Evolutionary conservation across 2,797 vertebrate species (phyloP).

Genomic region (Macroramphosus scolopax): DNA sequence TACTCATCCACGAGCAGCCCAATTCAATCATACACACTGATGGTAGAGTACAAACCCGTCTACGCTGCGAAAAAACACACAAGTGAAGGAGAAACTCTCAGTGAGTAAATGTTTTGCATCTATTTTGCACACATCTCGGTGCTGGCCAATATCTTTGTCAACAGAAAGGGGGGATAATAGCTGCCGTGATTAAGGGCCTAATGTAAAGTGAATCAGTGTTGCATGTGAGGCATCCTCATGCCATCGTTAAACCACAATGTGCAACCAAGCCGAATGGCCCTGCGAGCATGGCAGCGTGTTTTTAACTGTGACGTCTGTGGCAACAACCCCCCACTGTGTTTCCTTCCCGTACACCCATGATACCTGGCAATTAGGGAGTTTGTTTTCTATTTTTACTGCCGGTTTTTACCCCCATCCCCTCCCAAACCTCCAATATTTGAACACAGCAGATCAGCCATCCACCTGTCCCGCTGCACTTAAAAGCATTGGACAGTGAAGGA

Average conservation of each 20-base stretch:
- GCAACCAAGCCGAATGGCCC: conserved; percentile 62
- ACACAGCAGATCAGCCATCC: conserved; percentile 60
- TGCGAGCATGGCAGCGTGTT: conserved; percentile 58
- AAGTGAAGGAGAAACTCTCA: too few species aligned
- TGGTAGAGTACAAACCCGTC: too few species aligned
- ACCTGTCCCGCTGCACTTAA: conserved; percentile 75
- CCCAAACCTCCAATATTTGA: conserved; percentile 52
- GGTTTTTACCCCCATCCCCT: conserved; percentile 42
- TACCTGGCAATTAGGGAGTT: conserved; percentile 76
- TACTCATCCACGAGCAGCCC: neutral
- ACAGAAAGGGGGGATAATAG: conserved; percentile 48
- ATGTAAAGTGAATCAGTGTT: conserved; percentile 62
- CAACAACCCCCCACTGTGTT: conserved; percentile 59
- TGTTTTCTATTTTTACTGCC: conserved; percentile 64
- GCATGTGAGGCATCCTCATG: conserved; percentile 64
- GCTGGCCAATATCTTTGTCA: conserved; percentile 37
- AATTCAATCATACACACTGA: too few species aligned
- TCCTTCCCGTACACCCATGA: conserved; percentile 53
- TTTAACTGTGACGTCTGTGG: conserved; percentile 63
- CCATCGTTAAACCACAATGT: conserved; percentile 65
- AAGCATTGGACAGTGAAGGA: conserved; percentile 73
- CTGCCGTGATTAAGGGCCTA: conserved; percentile 52
- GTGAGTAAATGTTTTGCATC: conserved; percentile 43
- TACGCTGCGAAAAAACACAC: too few species aligned
- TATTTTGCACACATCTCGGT: conserved; percentile 25